A percentile compares a stretch with the other conserved stretches of the same genome.
These are phyloP conservation scores for Rosalia funebris DNA, from an alignment of 2,888 invertebrate genomes.

Conservation along the genomic window DNA sequence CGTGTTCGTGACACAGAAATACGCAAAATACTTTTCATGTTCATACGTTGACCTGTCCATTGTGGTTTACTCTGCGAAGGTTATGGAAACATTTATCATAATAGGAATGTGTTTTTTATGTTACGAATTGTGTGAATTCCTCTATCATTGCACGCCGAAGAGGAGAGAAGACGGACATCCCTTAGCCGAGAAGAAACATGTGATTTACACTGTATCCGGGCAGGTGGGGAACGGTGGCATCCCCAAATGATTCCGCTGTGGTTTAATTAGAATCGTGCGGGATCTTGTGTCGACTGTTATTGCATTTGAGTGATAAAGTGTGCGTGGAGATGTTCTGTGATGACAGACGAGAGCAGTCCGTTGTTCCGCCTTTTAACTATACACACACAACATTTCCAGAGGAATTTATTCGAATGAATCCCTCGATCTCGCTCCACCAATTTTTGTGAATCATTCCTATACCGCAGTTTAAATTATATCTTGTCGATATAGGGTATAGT, in stretches of 20 bases:
- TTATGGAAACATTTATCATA: conserved; percentile 75
- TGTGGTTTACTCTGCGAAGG: too few relatives aligned
- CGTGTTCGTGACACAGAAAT: conserved; percentile 14
- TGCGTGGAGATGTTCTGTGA: neutral
- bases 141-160: conserved; percentile 66
- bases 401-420: too few relatives aligned
- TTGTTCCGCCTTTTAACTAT: too few relatives aligned
- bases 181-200: conserved; percentile 49
- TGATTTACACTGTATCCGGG: conserved; percentile 59
- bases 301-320: conserved; percentile 10
- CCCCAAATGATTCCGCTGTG: conserved; percentile 19
- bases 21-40: neutral
- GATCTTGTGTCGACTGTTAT: conserved; percentile 1
- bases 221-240: conserved; percentile 32
- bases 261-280: conserved; percentile 1
- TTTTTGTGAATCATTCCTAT: too few relatives aligned
- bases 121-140: conserved; percentile 74
- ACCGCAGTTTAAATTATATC: too few relatives aligned
- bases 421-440: too few relatives aligned
- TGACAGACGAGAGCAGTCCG: neutral
- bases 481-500: too few relatives aligned
- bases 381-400: too few relatives aligned
- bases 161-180: conserved; percentile 49
- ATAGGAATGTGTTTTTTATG: conserved; percentile 75
- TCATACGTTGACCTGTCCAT: neutral